phyloP scores from a whole-genome alignment of 2,113 vertebrate genomes.

The Notothenia coriiceps region DNA sequence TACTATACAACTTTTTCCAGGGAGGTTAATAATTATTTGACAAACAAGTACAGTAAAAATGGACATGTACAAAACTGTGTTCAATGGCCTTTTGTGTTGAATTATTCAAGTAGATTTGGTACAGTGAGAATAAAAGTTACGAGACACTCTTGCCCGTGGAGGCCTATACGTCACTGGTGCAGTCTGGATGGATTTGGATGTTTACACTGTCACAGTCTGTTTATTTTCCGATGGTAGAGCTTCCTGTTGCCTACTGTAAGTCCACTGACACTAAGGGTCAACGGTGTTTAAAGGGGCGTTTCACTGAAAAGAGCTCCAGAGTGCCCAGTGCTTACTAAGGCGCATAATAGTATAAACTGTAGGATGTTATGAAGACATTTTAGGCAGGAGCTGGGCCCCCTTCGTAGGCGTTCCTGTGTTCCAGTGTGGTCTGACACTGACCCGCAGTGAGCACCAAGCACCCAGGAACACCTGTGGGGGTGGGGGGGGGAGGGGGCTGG shows the following conservation, averaged over 20 bases:
- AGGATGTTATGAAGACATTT: slow-evolving; percentile 45
- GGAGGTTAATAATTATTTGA: slow-evolving; percentile 65
- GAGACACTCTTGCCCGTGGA: slow-evolving; percentile 61
- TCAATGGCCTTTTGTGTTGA: slow-evolving; percentile 82
- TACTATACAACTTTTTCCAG: slow-evolving; percentile 62
- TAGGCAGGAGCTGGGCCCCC: slow-evolving; percentile 49
- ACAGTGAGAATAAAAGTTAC: slow-evolving; percentile 78
- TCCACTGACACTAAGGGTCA: slow-evolving; percentile 47
- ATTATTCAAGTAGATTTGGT: slow-evolving; percentile 86
- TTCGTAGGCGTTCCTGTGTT: slow-evolving; percentile 56
- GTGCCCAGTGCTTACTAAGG: slow-evolving; percentile 39
- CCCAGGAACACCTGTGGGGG: slow-evolving; percentile 43
- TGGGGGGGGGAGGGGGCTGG: slow-evolving; percentile 32
- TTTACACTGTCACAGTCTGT: slow-evolving; percentile 50
- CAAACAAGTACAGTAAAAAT: slow-evolving; percentile 77
- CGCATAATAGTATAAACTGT: slow-evolving; percentile 24
- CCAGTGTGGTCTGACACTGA: slow-evolving; percentile 74
- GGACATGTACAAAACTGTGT: slow-evolving; percentile 79
- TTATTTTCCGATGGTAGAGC: slow-evolving; percentile 43
- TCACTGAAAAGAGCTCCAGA: slow-evolving; percentile 48
- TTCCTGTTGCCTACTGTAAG: slow-evolving; percentile 43
- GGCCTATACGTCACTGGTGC: slow-evolving; percentile 51
- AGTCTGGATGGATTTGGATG: slow-evolving; percentile 64
- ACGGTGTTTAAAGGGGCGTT: slow-evolving; percentile 58
- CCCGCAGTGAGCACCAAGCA: slow-evolving; percentile 79